These are phyloP conservation scores for Epinotia nisella DNA, from an alignment of 2,888 invertebrate genomes.

Conservation along the genomic window DNA sequence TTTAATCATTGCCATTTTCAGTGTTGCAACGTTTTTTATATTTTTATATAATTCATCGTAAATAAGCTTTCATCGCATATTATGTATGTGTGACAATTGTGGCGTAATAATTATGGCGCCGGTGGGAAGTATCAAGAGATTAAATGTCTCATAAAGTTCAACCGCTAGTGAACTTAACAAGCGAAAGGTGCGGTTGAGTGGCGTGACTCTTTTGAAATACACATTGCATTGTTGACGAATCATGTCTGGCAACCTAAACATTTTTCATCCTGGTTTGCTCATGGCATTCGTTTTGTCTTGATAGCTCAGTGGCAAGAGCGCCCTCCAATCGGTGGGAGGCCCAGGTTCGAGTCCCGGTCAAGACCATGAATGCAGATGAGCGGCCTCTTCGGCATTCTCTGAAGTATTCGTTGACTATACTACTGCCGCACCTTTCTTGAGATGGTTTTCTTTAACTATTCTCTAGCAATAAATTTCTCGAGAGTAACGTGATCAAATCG, in stretches of 20 bases:
- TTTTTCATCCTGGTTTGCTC: conserved; percentile 57
- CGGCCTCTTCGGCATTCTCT: conserved; percentile 52
- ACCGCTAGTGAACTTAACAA: conserved; percentile 46
- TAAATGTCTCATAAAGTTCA: conserved; percentile 54
- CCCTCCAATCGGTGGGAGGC: conserved; percentile 74
- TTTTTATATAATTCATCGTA: background rate
- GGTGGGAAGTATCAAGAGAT: conserved; percentile 12
- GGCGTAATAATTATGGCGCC: conserved; percentile 9
- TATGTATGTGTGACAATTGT: background rate
- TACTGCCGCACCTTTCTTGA: conserved; percentile 64
- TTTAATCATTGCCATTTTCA: conserved; percentile 47
- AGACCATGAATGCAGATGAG: conserved; percentile 74
- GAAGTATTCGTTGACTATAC: conserved; percentile 51
- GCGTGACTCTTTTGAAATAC: conserved; percentile 45
- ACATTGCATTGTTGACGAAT: conserved; percentile 2
- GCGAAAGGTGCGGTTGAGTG: conserved; percentile 62
- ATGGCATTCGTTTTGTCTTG: conserved; percentile 78
- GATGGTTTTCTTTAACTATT: conserved; percentile 55
- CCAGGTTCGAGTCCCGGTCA: conserved; percentile 84
- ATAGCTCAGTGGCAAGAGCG: conserved; percentile 84
- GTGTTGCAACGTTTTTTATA: background rate
- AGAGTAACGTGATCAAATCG: conserved; percentile 80
- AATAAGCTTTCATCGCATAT: background rate
- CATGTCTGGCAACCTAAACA: conserved; percentile 21
- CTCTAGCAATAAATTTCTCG: conserved; percentile 68